Evolutionary conservation across 2,888 invertebrate species (phyloP).

Genomic region (Acrobasis consociella): DNA sequence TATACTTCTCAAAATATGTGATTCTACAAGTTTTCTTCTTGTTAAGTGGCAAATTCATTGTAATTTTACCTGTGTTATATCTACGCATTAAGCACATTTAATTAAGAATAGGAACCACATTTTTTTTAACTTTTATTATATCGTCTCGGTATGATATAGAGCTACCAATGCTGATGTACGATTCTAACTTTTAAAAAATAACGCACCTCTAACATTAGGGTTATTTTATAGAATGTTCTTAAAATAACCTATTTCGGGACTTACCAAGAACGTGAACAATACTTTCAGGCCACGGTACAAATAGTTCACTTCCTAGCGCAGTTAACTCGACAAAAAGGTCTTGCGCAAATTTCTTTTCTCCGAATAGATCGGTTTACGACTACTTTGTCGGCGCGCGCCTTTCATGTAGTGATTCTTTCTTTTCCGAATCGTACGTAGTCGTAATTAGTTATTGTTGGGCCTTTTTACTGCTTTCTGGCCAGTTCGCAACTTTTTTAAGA

Average conservation of each 20-base stretch:
- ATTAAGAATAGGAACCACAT: too few relatives aligned
- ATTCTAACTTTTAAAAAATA: too few relatives aligned
- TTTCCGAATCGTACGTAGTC: constrained; percentile 43
- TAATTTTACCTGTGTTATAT: too few relatives aligned
- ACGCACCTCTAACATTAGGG: too few relatives aligned
- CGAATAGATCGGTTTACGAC: constrained; percentile 69
- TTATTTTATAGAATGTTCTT: too few relatives aligned
- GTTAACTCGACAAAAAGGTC: constrained; percentile 33
- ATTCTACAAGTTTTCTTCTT: too few relatives aligned
- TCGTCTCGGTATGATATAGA: too few relatives aligned
- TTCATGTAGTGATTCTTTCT: constrained; percentile 50
- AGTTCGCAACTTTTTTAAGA: constrained; percentile 36
- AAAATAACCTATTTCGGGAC: background rate
- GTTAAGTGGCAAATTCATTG: too few relatives aligned
- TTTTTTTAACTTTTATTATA: too few relatives aligned
- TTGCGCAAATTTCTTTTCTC: constrained; percentile 77
- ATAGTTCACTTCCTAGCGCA: constrained; percentile 2
- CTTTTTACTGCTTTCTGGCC: constrained; percentile 56
- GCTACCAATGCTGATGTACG: too few relatives aligned
- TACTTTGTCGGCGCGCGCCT: constrained; percentile 40
- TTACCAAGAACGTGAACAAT: background rate
- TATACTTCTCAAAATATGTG: too few relatives aligned
- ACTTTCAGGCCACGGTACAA: constrained; percentile 3
- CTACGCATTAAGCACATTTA: too few relatives aligned
- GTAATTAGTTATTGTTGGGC: constrained; percentile 48